Percentiles rank a stretch among this genome's conserved stretches.
Conservation (phyloP, 2,797 vertebrate species). For the Diceros bicornis region DNA sequence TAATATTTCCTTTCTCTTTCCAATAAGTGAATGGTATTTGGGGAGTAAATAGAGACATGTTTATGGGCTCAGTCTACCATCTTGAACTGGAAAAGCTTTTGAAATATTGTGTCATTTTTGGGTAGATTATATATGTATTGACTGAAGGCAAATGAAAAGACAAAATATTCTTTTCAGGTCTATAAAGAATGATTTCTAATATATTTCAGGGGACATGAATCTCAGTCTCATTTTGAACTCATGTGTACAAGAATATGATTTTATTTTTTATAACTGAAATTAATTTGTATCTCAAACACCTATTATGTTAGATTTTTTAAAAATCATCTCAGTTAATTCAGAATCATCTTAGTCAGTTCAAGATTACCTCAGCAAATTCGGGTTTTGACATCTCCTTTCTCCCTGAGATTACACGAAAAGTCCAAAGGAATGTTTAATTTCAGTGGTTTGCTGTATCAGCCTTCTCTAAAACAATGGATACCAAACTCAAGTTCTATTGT, state of each 20-base stretch:
- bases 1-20: background rate
- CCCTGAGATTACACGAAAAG: background rate
- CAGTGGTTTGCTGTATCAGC: background rate
- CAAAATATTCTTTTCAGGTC: background rate
- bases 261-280: background rate
- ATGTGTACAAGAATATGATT: background rate
- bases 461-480: background rate
- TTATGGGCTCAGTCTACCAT: background rate
- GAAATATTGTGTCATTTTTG: background rate
- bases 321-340: background rate
- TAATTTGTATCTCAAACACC: background rate
- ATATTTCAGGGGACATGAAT: background rate
- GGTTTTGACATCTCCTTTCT: background rate
- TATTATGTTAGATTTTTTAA: background rate
- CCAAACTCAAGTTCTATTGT: background rate
- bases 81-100: background rate
- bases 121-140: background rate
- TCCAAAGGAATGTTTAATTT: background rate
- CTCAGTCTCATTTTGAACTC: background rate
- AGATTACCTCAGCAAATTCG: background rate
- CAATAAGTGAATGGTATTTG: background rate
- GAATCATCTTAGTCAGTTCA: background rate
- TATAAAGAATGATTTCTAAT: background rate
- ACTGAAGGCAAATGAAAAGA: background rate
- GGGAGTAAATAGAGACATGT: background rate